These are phyloP conservation scores for Phaethon lepturus DNA, from an alignment of 2,113 vertebrate genomes.

Conservation along the genomic window DNA sequence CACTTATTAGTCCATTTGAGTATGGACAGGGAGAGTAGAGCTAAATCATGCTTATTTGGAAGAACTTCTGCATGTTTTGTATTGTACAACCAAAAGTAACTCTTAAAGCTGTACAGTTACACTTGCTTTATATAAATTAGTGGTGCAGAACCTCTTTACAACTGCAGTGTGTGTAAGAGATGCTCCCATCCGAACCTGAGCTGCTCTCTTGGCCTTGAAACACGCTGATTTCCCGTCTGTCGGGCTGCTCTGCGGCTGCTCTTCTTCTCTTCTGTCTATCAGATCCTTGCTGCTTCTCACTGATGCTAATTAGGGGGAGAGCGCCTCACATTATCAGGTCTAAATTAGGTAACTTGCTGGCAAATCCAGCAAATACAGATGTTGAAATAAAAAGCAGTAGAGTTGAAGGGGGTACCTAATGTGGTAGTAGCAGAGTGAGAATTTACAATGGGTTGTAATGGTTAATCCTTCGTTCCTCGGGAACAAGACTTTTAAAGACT, in stretches of 20 bases:
- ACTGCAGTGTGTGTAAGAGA: not conserved
- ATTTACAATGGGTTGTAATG: not conserved
- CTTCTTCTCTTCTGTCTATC: not conserved
- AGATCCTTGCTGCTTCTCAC: not conserved
- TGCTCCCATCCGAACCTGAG: not conserved
- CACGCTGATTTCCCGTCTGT: rapidly evolving
- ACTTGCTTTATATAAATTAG: not conserved
- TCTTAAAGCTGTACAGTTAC: not conserved
- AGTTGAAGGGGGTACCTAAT: not conserved
- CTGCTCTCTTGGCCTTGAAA: not conserved
- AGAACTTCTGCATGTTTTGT: not conserved
- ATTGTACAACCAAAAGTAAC: not conserved
- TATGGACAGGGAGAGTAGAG: not conserved
- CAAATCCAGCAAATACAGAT: not conserved
- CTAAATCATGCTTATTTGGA: not conserved
- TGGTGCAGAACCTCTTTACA: not conserved
- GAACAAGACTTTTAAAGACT: not conserved
- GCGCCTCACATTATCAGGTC: not conserved
- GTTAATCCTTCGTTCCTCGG: not conserved
- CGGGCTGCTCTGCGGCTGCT: not conserved
- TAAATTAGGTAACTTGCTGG: not conserved
- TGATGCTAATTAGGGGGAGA: not conserved
- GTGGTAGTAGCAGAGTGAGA: not conserved
- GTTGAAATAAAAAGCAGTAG: not conserved
- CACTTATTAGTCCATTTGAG: not conserved